These are phyloP conservation scores for Limnephilus marmoratus DNA, from an alignment of 2,888 invertebrate genomes.

Conservation along the genomic window DNA sequence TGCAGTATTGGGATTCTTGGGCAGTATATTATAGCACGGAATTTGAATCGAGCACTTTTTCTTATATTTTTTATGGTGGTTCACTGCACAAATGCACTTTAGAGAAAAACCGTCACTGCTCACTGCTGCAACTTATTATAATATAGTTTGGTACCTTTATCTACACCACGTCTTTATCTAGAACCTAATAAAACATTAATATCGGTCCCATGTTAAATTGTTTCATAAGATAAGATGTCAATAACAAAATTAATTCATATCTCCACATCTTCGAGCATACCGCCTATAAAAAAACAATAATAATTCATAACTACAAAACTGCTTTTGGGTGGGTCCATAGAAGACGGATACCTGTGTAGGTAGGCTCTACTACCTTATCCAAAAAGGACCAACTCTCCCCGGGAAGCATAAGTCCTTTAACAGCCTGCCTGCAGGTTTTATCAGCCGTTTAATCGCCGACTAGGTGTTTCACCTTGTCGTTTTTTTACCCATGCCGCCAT, in stretches of 20 bases:
- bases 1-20: too few species aligned
- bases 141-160: too few species aligned
- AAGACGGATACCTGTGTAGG: too few species aligned
- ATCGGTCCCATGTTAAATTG: background rate
- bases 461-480: conserved; percentile 11
- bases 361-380: background rate
- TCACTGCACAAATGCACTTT: too few species aligned
- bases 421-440: conserved; percentile 31
- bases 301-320: background rate
- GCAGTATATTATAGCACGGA: too few species aligned
- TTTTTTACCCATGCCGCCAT: conserved; percentile 2
- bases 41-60: too few species aligned
- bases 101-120: too few species aligned
- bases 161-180: background rate
- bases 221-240: background rate
- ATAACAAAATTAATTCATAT: too few species aligned
- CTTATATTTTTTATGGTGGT: too few species aligned
- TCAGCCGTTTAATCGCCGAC: conserved; percentile 33
- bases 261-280: background rate
- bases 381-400: background rate
- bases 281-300: background rate
- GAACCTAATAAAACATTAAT: background rate
- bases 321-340: background rate
- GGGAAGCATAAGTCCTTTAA: conserved; percentile 24
- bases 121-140: too few species aligned